phyloP scores from a whole-genome alignment of 2,888 invertebrate genomes.

The Rambutsinella grinnellia region DNA sequence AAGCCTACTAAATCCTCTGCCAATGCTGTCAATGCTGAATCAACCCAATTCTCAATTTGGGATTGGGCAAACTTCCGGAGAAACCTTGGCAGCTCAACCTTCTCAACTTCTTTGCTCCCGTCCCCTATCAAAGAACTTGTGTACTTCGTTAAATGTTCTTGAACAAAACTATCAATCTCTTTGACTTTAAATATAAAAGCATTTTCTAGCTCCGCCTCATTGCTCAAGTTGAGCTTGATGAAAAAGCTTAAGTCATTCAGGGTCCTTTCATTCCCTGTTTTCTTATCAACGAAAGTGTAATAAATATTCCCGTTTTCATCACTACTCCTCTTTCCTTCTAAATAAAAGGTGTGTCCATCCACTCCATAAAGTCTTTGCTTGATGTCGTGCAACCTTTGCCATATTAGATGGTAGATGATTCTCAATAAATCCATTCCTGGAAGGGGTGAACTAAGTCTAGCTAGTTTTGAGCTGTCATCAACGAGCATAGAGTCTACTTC shows the following conservation, averaged over 20 bases:
- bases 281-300: too few relatives aligned
- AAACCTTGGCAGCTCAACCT: not conserved
- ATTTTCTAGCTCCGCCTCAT: too few relatives aligned
- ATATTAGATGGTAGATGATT: slow-evolving; percentile 30
- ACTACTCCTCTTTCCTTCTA: too few relatives aligned
- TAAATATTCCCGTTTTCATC: not conserved
- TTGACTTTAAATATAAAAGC: too few relatives aligned
- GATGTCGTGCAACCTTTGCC: slow-evolving; percentile 24
- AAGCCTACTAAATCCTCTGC: too few relatives aligned
- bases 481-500: slow-evolving; percentile 70
- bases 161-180: slow-evolving; percentile 9
- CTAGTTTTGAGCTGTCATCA: slow-evolving; percentile 64
- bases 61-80: slow-evolving; percentile 11
- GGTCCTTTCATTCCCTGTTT: too few relatives aligned
- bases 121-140: not conserved
- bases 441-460: slow-evolving; percentile 32
- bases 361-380: too few relatives aligned
- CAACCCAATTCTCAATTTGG: slow-evolving; percentile 47
- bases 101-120: too few relatives aligned
- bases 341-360: too few relatives aligned
- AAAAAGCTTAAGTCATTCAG: too few relatives aligned
- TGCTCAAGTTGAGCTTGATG: too few relatives aligned
- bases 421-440: slow-evolving; percentile 50
- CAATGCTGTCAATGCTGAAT: slow-evolving; percentile 20
- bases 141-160: slow-evolving; percentile 13